Conservation (phyloP, 2,797 vertebrate species). For the Delichon dasypus region DNA sequence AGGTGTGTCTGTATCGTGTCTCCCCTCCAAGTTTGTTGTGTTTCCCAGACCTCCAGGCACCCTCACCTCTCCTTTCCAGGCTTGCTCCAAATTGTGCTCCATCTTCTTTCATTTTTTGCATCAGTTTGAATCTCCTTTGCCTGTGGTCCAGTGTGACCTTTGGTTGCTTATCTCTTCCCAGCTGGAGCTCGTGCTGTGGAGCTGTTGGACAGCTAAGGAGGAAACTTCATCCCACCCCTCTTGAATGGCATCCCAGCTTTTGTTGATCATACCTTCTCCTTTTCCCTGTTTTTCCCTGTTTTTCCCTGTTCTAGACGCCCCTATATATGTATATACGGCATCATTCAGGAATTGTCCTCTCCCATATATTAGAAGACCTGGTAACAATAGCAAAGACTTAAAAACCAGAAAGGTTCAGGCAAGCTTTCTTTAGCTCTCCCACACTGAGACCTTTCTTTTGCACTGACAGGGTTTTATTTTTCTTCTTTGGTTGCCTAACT, state of each 20-base stretch:
- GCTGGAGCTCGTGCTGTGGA: rapidly evolving
- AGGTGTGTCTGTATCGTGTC: rapidly evolving
- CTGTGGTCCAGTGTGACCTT: rapidly evolving
- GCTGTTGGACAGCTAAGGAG: not conserved
- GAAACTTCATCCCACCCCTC: not conserved
- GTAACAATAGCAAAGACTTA: too few species aligned
- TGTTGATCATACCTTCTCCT: not conserved
- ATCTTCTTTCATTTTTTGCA: not conserved
- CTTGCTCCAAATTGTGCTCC: not conserved
- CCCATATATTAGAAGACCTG: not conserved
- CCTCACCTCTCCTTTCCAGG: not conserved
- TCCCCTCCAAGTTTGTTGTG: not conserved
- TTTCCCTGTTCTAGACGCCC: not conserved
- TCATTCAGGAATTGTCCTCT: not conserved
- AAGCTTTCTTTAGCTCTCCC: not conserved
- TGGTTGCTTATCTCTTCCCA: not conserved
- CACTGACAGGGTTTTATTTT: not conserved
- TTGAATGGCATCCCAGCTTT: not conserved
- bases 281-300: not conserved
- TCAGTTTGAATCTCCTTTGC: not conserved
- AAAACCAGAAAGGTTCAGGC: not conserved
- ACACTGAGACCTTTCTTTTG: not conserved
- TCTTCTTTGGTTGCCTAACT: not conserved
- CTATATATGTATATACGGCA: too few species aligned
- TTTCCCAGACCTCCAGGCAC: not conserved